Conservation (phyloP, 1,140 invertebrate species). For the Drosophila fuyamai region DNA sequence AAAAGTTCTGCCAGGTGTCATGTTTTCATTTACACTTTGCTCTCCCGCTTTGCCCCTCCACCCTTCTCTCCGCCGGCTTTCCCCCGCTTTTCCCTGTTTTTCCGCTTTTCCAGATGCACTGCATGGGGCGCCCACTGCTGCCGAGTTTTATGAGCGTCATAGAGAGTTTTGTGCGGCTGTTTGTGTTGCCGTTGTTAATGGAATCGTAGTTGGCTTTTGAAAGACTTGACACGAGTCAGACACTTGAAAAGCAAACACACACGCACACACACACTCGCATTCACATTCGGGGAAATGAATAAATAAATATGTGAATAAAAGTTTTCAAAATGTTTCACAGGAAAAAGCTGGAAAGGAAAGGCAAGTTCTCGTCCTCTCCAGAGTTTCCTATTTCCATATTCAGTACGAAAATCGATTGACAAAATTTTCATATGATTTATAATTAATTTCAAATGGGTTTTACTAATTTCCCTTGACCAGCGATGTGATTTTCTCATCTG, state of each 20-base stretch:
- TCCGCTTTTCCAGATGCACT: slow-evolving; percentile 24
- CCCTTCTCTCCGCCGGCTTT: not conserved
- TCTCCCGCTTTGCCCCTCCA: slow-evolving; percentile 15
- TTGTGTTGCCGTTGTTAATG: slow-evolving; percentile 33
- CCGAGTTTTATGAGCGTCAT: slow-evolving; percentile 49
- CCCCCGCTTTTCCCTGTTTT: slow-evolving; percentile 5
- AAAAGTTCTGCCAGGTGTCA: slow-evolving; percentile 78
- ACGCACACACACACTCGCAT: slow-evolving; percentile 1
- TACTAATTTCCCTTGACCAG: slow-evolving; percentile 27
- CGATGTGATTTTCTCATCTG: slow-evolving; percentile 44
- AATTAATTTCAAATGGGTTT: slow-evolving; percentile 49
- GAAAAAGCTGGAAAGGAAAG: slow-evolving; percentile 8
- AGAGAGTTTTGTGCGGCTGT: slow-evolving; percentile 23
- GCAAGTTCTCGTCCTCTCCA: not conserved
- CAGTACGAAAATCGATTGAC: slow-evolving; percentile 40
- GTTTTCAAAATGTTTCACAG: slow-evolving; percentile 40
- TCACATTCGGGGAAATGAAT: slow-evolving; percentile 21
- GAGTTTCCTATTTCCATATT: slow-evolving; percentile 19
- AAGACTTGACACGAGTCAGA: slow-evolving; percentile 49
- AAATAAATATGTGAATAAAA: slow-evolving; percentile 59
- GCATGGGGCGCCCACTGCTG: slow-evolving; percentile 33
- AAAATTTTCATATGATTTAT: slow-evolving; percentile 43
- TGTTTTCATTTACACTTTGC: slow-evolving; percentile 81
- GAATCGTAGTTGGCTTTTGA: slow-evolving; percentile 42
- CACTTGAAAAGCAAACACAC: slow-evolving; percentile 43